phyloP scores from a whole-genome alignment of 2,113 vertebrate genomes.

The Albula glossodonta region DNA sequence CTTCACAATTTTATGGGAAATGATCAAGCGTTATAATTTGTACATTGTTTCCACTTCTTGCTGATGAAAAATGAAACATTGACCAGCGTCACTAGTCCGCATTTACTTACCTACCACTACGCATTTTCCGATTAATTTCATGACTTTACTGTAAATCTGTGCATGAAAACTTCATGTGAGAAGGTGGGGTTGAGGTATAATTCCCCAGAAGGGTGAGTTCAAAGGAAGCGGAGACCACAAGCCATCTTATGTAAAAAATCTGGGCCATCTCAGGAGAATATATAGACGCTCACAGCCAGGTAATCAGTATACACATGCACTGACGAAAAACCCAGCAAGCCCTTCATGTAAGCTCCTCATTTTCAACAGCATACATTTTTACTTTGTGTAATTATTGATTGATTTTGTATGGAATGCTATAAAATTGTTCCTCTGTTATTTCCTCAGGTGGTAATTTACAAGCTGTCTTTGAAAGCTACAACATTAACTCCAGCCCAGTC shows the following conservation, averaged over 20 bases:
- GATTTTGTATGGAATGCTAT: not conserved
- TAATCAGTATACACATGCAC: not conserved
- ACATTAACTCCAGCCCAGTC: too few species aligned
- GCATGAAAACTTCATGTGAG: not conserved
- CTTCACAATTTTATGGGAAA: too few species aligned
- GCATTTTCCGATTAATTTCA: not conserved
- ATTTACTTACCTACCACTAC: not conserved
- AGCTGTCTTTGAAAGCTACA: not conserved
- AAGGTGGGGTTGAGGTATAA: not conserved
- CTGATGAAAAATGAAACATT: not conserved
- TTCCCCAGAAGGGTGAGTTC: not conserved
- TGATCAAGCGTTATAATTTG: too few species aligned
- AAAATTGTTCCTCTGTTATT: not conserved
- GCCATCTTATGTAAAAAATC: constrained; percentile 3
- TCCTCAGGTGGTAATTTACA: not conserved
- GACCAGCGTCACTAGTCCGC: not conserved
- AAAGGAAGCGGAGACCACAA: constrained; percentile 14
- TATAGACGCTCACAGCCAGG: not conserved
- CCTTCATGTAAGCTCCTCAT: not conserved
- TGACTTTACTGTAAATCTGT: constrained; percentile 1
- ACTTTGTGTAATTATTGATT: not conserved
- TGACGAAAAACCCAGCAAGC: not conserved
- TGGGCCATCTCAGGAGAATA: constrained; percentile 15
- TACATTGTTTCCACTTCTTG: too few species aligned
- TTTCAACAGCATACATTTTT: not conserved